phyloP scores from a whole-genome alignment of 64 coral and sea anemone genomes.

The Pocillopora verrucosa region DNA sequence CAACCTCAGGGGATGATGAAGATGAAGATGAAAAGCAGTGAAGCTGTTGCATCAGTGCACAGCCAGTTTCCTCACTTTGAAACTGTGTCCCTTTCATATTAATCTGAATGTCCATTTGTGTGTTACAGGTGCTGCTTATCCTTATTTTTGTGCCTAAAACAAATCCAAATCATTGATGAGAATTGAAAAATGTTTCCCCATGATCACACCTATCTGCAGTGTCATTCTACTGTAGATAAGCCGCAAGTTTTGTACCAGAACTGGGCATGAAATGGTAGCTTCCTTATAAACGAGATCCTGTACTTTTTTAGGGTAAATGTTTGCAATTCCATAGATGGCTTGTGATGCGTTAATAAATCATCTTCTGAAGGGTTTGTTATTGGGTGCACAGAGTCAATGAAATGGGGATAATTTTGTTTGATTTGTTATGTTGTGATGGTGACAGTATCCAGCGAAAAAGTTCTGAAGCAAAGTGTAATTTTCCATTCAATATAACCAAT shows the following conservation, averaged over 20 bases:
- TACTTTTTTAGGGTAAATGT: not conserved
- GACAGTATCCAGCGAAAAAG: not conserved
- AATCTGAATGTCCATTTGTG: slow-evolving; percentile 31
- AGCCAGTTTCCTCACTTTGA: not conserved
- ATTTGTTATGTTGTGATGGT: slow-evolving; percentile 16
- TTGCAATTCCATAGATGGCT: not conserved
- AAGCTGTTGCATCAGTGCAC: not conserved
- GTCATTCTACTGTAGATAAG: not conserved
- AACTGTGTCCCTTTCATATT: slow-evolving; percentile 2
- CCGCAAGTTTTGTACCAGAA: not conserved
- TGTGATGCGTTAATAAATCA: not conserved
- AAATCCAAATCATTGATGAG: not conserved
- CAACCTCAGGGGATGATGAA: not conserved
- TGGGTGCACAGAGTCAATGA: not conserved
- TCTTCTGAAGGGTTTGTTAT: not conserved
- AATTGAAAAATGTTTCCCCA: not conserved
- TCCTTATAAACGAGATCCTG: not conserved
- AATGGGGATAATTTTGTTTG: not conserved
- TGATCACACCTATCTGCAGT: not conserved
- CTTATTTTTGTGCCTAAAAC: not conserved
- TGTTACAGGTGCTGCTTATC: not conserved
- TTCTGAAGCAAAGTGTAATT: slow-evolving; percentile 11
- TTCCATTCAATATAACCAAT: slow-evolving; percentile 4
- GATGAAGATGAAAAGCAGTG: not conserved
- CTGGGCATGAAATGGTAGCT: not conserved